Evolutionary conservation across 2,797 vertebrate species (phyloP), one percentile per base, ranked within the genome.

Genomic region (Urophycis tenuis): DNA sequence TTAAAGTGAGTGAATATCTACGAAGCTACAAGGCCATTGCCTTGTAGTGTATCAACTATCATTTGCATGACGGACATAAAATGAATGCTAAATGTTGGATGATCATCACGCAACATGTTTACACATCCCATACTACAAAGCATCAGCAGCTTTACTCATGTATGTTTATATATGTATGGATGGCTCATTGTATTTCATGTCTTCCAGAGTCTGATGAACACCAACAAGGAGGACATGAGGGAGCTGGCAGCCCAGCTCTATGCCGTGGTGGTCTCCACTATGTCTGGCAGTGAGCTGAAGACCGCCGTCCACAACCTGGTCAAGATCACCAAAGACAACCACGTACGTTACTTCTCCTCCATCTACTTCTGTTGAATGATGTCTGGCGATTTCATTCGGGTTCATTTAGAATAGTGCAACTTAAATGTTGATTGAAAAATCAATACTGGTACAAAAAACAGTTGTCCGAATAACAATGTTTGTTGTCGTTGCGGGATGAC

Each of bases 181-280:
- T 60, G 53, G 12, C 9, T 29, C 2, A 29, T 14, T 60, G 53
- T 72, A 77, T 75, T 17, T 22, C 17, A 31, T 11, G 33, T 39
- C 9, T 77, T 78, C 32, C 89, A 99, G 98, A 93, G 93, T 87
- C 89, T 99, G 83, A 98, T 99, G 97, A 97, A 95, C 84, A 96
- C 96, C 74, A 99, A 96, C 88, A 99, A 98, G 86, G 97, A 99
- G 88, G 98, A 99, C 89, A 96, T 99, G 96, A 94, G 98, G 33
- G 98, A 99, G 83, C 91, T 99, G 0, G 96, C 97, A 4, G 96
- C 97, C 12, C 93, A 99, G 78, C 93, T 99, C 77, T 99, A 98
- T 73, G 97, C 97, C 10, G 92, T 98, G 80, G 95, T 99, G 25
- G 90, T 98, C 35, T 96, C 95, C 60, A 93, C 94, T 11, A 94